Conservation (phyloP, 2,888 invertebrate species). For the Lottia gigantea region DNA sequence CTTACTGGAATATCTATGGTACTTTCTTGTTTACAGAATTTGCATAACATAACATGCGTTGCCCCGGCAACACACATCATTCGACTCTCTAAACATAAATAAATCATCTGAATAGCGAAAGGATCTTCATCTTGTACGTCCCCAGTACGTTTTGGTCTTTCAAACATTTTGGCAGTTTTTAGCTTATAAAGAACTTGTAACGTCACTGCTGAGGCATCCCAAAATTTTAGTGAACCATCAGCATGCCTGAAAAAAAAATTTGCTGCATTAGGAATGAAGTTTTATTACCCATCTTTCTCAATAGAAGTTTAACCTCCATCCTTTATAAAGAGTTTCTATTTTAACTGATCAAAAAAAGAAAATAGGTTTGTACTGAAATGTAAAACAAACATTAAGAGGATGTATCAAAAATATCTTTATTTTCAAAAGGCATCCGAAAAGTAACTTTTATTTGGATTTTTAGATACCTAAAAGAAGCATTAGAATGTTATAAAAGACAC, state of each 20-base stretch:
- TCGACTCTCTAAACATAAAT: constrained; percentile 92
- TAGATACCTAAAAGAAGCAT: too few relatives aligned
- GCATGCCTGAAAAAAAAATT: constrained; percentile 80
- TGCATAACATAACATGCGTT: constrained; percentile 94
- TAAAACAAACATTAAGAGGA: too few relatives aligned
- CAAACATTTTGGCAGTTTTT: constrained; percentile 93
- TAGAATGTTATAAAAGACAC: too few relatives aligned
- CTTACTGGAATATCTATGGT: constrained; percentile 70
- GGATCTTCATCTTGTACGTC: constrained; percentile 79
- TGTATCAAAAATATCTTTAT: too few relatives aligned
- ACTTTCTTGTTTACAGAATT: constrained; percentile 92
- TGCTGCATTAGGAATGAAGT: neutral
- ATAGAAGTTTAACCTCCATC: too few relatives aligned
- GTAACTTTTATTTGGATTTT: too few relatives aligned
- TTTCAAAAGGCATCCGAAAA: too few relatives aligned
- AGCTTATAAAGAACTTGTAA: constrained; percentile 96
- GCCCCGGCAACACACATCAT: constrained; percentile 90
- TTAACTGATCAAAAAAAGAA: too few relatives aligned
- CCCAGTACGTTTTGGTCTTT: constrained; percentile 73
- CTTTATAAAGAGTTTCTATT: too few relatives aligned
- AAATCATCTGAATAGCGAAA: constrained; percentile 88
- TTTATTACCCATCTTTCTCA: too few relatives aligned
- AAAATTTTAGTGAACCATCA: constrained; percentile 98
- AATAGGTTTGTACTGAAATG: too few relatives aligned
- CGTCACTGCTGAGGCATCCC: constrained; percentile 96